Base-by-base conservation (phyloP, 2,113 vertebrate genomes). In the Boulengeromyrus knoepffleri region DNA sequence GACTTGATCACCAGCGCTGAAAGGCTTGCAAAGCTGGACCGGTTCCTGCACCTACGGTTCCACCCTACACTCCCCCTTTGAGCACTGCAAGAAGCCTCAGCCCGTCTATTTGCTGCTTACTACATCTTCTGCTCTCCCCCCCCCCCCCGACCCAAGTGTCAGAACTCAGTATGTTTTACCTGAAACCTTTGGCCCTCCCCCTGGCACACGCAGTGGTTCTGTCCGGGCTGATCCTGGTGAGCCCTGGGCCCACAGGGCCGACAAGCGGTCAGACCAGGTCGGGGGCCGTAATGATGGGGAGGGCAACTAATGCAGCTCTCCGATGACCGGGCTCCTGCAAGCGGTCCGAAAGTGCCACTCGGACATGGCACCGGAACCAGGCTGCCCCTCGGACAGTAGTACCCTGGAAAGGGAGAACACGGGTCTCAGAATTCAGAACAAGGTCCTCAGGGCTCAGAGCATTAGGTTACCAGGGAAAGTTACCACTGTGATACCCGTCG, bases 161-260 rank as follows among this genome's bases (percentile, higher is more conserved):
- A 15, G 0, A 47, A 39, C 21, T 27, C 83, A 85, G 21, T 0
- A 80, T n/a, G 49, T 15, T 87, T 52, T 93, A 99, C 98, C 97
- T 99, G 98, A 91, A 99, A 99, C 10, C 93, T 93, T 42, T 94
- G 95, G 0, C 96, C 96, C 12, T 93, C 92, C 50, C 93, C 94
- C 0, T 27, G 92, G 83, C 98, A 99, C 88, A 93, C 8, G 1
- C 98, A 98, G 0, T 90, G 94, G 15, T 93, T 92, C 90, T 97
- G 97, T 10, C 97, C 97, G 42, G 96, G 92, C 0, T 94, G 92
- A 0, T 94, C 97, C 93, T 99, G 98, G 2, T n/a, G 92, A 3
- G 97, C 97, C 89, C 91, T 88, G 0, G 96, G 94, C 9, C 97
- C 98, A 9, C 97, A 99, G 0, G 97, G 94, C 2, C 97, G 91